phyloP scores from a whole-genome alignment of 1,140 invertebrate species.

The Antheraea pernyi region DNA sequence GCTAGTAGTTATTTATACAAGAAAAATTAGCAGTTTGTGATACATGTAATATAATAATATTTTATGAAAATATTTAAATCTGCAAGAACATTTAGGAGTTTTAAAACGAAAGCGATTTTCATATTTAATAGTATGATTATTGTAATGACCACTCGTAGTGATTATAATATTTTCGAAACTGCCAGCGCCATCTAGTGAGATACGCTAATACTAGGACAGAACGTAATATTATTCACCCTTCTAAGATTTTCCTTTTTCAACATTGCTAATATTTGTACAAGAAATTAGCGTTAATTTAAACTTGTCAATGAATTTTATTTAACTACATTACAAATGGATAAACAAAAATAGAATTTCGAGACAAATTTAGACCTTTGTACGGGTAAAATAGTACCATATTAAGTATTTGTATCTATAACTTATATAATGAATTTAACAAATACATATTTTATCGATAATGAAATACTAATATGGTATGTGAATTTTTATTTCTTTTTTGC shows the following conservation, averaged over 20 bases:
- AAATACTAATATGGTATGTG: not conserved
- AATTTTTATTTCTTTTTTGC: not conserved
- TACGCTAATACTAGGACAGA: not conserved
- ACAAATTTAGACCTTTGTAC: not conserved
- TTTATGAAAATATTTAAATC: no score
- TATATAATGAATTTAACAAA: not conserved
- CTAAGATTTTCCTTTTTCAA: not conserved
- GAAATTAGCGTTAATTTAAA: not conserved
- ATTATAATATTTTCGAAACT: not conserved
- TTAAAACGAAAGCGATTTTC: no score
- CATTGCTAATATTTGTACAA: not conserved
- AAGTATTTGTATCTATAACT: not conserved
- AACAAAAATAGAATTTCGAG: not conserved
- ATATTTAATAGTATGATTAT: no score
- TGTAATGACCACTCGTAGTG: not conserved
- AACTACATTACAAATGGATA: not conserved
- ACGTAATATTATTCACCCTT: not conserved
- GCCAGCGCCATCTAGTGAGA: not conserved
- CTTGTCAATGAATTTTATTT: constrained; percentile 1
- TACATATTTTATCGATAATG: not conserved
- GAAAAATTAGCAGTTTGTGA: no score
- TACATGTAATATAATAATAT: no score
- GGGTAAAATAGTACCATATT: not conserved
- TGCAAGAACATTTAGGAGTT: no score
- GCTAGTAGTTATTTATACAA: no score